Evolutionary conservation across 2,888 invertebrate species (phyloP), one percentile per base, ranked within the genome.

Genomic region (Caenorhabditis wallacei): DNA sequence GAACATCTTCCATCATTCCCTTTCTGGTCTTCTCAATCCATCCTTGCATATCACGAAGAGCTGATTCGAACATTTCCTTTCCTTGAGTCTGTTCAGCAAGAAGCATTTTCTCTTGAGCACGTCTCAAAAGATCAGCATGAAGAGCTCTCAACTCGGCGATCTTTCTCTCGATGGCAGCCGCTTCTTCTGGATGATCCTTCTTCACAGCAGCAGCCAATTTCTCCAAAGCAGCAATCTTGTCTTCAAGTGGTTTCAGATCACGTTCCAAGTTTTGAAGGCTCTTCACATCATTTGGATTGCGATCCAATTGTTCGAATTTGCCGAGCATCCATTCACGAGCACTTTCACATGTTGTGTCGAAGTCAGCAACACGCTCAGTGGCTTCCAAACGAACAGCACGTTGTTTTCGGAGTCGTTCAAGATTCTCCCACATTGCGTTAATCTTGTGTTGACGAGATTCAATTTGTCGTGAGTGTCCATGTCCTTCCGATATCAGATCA

Each of bases 271-370:
- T 91, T 82, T 91, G 91, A 24, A 92, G 85, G 26, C 88, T 88
- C 69, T 89, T 89, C 51, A 92, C 70, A 76, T 92, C 91, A 43
- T 87, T 87, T 20, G 89, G 85, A 59, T 93, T 94, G 81, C 92
- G 92, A 56, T 96, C 96, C 78, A 97, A 92, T 92, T 97, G 96
- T 82, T 95, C 95, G 94, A 96, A 96, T 93, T 98, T 98, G 93
- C 98, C 98, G 71, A 95, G 94, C 95, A 99, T 98, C 98, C 98
- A 98, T 92, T 97, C 97, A 86, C 95, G 95, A 0, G 97, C 96
- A 92, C 98, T 98, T 92, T 97, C 97, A 92, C 98, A 98, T 0
- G 96, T 96, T 71, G 97, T 95, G 91, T 96, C 95, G 94, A 98
- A 99, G 10, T 98, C 93, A 92, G 98, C 98, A 89, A 99, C 97